These are phyloP conservation scores for Candidula unifasciata DNA, from an alignment of 2,888 invertebrate genomes.

Conservation along the genomic window DNA sequence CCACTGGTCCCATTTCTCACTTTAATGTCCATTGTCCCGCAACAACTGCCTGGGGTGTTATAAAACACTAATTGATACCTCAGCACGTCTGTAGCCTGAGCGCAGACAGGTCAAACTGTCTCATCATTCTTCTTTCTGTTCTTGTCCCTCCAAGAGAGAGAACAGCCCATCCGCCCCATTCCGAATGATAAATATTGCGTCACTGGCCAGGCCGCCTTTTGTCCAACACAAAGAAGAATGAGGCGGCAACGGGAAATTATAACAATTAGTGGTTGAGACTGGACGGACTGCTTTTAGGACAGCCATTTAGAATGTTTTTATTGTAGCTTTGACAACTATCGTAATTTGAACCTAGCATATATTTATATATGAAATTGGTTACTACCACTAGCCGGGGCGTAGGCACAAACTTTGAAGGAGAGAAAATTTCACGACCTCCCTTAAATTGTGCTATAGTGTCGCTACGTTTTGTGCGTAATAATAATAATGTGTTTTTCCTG, in stretches of 20 bases:
- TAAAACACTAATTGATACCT: conserved; percentile 34
- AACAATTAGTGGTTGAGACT: not conserved
- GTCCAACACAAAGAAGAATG: not conserved
- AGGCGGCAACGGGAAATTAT: not conserved
- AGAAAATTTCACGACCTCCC: no score
- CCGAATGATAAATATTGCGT: conserved; percentile 5
- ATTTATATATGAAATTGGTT: no score
- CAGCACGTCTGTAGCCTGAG: not conserved
- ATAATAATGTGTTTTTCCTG: no score
- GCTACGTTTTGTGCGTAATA: no score
- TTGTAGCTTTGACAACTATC: no score
- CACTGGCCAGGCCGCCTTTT: not conserved
- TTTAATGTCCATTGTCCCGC: conserved; percentile 29
- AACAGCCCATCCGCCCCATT: not conserved
- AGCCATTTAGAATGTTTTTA: no score
- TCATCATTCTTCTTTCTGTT: not conserved
- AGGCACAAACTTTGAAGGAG: no score
- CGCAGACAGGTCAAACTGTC: conserved; percentile 10
- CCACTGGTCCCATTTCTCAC: conserved; percentile 12
- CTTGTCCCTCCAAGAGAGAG: not conserved
- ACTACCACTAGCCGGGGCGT: no score
- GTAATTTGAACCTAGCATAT: no score
- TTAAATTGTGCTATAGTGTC: no score
- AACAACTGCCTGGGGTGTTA: conserved; percentile 18
- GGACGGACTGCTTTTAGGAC: no score